Percentiles rank a stretch among this genome's conserved stretches.
phyloP scores from a whole-genome alignment of 1,140 invertebrate genomes.

The Carposina sasakii region DNA sequence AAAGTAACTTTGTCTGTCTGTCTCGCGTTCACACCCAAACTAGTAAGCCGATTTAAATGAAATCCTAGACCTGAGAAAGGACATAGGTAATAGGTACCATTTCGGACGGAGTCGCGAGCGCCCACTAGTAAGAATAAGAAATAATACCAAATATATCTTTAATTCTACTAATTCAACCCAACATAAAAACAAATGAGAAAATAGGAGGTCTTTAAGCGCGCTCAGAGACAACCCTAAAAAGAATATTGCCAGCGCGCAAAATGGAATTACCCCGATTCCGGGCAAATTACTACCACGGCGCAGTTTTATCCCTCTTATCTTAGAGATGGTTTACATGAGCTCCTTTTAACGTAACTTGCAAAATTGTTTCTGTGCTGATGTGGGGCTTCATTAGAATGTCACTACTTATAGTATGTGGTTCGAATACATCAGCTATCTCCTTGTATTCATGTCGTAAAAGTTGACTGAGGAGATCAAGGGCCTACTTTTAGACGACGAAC shows the following conservation, averaged over 20 bases:
- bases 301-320: not conserved
- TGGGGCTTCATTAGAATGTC: not conserved
- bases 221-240: not conserved
- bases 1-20: no score
- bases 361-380: not conserved
- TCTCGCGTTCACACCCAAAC: no score
- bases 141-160: no score
- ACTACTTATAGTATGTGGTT: not conserved
- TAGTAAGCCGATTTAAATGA: no score
- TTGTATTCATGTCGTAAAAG: not conserved
- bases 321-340: not conserved
- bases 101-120: no score
- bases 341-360: not conserved
- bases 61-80: no score
- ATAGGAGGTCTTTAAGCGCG: not conserved
- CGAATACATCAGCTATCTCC: not conserved
- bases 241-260: not conserved
- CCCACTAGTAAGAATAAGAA: no score
- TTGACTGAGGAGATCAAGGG: no score
- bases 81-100: no score
- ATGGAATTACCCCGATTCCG: conserved; percentile 2
- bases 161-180: no score
- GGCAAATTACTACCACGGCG: not conserved
- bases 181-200: not conserved
- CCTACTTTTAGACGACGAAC: no score